Evolutionary conservation across 2,797 vertebrate genomes (phyloP).

Genomic region (Furcifer pardalis): DNA sequence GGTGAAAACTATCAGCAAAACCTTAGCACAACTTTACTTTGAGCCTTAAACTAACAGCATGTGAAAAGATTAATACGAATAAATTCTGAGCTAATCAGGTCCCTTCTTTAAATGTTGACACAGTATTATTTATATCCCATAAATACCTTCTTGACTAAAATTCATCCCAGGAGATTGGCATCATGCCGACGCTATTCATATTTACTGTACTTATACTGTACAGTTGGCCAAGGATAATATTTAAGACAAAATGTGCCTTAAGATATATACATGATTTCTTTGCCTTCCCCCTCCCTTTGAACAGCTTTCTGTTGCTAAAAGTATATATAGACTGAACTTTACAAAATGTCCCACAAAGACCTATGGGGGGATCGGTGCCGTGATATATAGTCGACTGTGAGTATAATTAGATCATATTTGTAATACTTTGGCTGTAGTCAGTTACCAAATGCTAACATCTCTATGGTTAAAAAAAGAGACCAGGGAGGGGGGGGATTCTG

Average conservation of each 20-base stretch:
- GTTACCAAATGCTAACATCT: slow-evolving; percentile 72
- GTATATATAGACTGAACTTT: slow-evolving; percentile 78
- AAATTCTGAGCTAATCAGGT: slow-evolving; percentile 81
- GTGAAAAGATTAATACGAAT: slow-evolving; percentile 82
- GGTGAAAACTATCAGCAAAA: slow-evolving; percentile 64
- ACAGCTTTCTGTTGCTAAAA: slow-evolving; percentile 79
- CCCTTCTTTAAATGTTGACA: slow-evolving; percentile 83
- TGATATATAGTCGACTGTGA: slow-evolving; percentile 76
- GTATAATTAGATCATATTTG: slow-evolving; percentile 83
- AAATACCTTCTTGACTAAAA: slow-evolving; percentile 87
- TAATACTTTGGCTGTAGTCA: slow-evolving; percentile 78
- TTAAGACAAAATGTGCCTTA: slow-evolving; percentile 85
- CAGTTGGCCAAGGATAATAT: slow-evolving; percentile 89
- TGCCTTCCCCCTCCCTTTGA: slow-evolving; percentile 68
- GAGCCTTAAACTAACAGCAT: slow-evolving; percentile 78
- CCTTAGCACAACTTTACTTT: slow-evolving; percentile 74
- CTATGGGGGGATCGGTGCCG: slow-evolving; percentile 70
- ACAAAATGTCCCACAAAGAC: slow-evolving; percentile 75
- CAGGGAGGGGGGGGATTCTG: slow-evolving; percentile 15
- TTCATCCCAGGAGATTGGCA: slow-evolving; percentile 81
- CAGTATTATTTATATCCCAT: slow-evolving; percentile 88
- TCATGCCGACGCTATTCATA: slow-evolving; percentile 85
- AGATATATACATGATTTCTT: slow-evolving; percentile 83
- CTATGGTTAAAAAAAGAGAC: slow-evolving; percentile 62
- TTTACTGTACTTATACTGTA: slow-evolving; percentile 87